Evolutionary conservation across 2,113 vertebrate species (phyloP).

Genomic region (Accipiter virgatus): DNA sequence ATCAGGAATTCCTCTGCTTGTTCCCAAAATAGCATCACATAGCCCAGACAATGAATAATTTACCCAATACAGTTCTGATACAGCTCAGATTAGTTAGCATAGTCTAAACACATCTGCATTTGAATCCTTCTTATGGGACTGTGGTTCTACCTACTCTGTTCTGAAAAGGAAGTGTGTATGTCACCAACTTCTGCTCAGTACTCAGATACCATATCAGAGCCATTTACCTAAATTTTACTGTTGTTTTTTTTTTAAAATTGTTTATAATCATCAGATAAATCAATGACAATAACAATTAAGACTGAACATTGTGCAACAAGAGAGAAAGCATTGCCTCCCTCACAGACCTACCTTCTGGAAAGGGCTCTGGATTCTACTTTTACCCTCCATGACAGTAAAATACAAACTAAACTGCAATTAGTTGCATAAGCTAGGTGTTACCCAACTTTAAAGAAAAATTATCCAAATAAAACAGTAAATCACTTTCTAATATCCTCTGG

Average conservation of each 20-base stretch:
- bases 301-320: not conserved
- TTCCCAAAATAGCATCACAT: not conserved
- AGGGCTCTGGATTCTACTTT: not conserved
- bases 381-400: not conserved
- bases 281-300: not conserved
- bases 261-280: not conserved
- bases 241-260: not conserved
- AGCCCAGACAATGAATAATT: not conserved
- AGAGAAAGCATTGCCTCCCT: not conserved
- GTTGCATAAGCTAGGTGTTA: not conserved
- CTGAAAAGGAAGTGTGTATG: not conserved
- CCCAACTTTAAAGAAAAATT: not conserved
- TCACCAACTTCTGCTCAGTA: not conserved
- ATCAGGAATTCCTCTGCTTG: not conserved
- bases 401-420: not conserved
- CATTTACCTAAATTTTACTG: not conserved
- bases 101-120: not conserved
- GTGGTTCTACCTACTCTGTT: not conserved
- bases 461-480: not conserved
- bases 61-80: not conserved
- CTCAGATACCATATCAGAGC: not conserved
- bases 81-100: not conserved
- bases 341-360: not conserved
- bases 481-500: not conserved
- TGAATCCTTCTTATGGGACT: not conserved